These are phyloP conservation scores for Syngnathoides biaculeatus DNA, from an alignment of 2,113 vertebrate genomes.

Conservation along the genomic window DNA sequence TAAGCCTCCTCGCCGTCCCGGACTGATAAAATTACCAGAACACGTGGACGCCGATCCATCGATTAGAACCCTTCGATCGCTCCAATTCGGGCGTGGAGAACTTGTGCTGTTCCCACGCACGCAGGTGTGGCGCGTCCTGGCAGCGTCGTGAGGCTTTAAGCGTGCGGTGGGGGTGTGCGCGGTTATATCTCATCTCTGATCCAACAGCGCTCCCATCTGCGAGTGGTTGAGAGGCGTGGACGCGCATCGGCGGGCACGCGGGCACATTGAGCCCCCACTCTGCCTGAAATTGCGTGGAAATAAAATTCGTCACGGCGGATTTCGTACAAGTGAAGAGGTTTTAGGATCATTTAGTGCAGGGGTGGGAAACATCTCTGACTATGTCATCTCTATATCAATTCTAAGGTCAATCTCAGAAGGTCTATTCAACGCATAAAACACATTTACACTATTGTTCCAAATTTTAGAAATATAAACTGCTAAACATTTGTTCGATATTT, in stretches of 20 bases:
- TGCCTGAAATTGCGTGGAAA: not conserved
- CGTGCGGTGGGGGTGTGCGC: slow-evolving; percentile 49
- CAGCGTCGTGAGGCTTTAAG: slow-evolving; percentile 30
- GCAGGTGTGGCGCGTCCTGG: slow-evolving; percentile 32
- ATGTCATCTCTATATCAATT: not conserved
- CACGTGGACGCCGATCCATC: slow-evolving; percentile 76
- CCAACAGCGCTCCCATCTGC: slow-evolving; percentile 68
- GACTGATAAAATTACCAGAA: slow-evolving; percentile 65
- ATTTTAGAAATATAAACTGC: no score
- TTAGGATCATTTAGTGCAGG: not conserved
- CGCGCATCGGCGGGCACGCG: slow-evolving; percentile 62
- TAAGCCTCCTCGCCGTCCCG: slow-evolving; percentile 48
- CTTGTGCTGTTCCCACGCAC: slow-evolving; percentile 33
- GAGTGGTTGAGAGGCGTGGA: slow-evolving; percentile 53
- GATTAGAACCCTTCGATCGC: slow-evolving; percentile 63
- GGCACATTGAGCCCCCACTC: slow-evolving; percentile 17
- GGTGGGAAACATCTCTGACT: not conserved
- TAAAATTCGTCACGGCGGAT: not conserved
- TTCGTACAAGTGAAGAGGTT: not conserved
- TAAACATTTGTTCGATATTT: no score
- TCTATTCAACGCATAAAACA: not conserved
- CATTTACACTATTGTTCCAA: not conserved
- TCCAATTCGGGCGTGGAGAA: slow-evolving; percentile 38
- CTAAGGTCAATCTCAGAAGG: no score
- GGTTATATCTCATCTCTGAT: slow-evolving; percentile 65